Evolutionary conservation across 2,113 vertebrate genomes (phyloP).

Genomic region (Oenanthe melanoleuca): DNA sequence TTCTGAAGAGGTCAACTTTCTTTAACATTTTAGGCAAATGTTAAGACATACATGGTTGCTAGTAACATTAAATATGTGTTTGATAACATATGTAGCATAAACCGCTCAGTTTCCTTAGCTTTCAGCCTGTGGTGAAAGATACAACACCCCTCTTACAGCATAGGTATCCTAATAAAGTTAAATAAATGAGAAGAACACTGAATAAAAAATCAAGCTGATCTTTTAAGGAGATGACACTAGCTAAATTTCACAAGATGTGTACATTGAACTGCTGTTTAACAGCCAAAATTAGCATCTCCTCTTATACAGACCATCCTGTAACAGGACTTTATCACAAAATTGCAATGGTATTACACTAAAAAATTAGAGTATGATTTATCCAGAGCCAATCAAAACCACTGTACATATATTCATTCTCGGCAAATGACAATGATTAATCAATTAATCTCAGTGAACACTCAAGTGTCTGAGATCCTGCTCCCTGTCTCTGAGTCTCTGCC

Average conservation of each 20-base stretch:
- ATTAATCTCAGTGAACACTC: background rate
- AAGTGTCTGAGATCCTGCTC: background rate
- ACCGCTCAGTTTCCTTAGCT: background rate
- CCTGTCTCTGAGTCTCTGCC: background rate
- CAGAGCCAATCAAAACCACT: background rate
- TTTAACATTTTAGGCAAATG: background rate
- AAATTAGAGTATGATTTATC: background rate
- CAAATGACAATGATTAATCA: background rate
- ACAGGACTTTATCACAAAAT: background rate
- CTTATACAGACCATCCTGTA: background rate
- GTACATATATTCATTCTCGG: background rate
- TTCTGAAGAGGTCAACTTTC: background rate
- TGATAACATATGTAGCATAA: background rate
- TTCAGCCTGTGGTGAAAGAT: background rate
- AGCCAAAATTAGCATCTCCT: background rate
- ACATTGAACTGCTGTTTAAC: background rate
- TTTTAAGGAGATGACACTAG: background rate
- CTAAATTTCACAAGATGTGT: background rate
- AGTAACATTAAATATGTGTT: background rate
- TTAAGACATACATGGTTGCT: background rate
- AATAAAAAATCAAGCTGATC: background rate
- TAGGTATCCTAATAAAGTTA: background rate
- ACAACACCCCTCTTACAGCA: background rate
- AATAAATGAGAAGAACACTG: background rate
- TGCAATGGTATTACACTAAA: rapidly evolving